phyloP scores from a whole-genome alignment of 2,888 invertebrate species.

The Agriopis aurantiaria region DNA sequence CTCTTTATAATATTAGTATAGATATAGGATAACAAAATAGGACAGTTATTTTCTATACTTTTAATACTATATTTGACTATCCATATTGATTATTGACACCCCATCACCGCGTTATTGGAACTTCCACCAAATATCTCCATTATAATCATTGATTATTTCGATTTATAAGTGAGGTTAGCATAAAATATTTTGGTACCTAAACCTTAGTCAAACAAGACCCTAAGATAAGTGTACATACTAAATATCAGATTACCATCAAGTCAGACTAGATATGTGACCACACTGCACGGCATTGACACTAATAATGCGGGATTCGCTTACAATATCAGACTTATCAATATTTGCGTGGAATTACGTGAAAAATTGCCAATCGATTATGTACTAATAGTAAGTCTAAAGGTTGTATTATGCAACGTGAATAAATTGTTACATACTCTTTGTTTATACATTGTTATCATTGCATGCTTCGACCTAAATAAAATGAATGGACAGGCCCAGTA shows the following conservation, averaged over 20 bases:
- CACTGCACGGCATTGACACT: constrained; percentile 79
- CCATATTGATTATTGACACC: too few relatives aligned
- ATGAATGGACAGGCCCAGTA: too few relatives aligned
- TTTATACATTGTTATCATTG: background rate
- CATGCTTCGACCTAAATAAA: too few relatives aligned
- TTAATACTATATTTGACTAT: too few relatives aligned
- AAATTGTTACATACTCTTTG: constrained; percentile 6
- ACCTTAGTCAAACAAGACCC: constrained; percentile 5
- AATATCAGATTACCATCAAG: constrained; percentile 72
- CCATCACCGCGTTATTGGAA: background rate
- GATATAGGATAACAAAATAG: too few relatives aligned
- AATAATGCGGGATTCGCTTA: constrained; percentile 59
- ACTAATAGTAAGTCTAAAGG: constrained; percentile 10
- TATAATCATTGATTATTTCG: too few relatives aligned
- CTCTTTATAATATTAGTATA: too few relatives aligned
- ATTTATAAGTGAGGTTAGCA: too few relatives aligned
- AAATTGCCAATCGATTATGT: constrained; percentile 32
- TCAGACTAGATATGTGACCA: constrained; percentile 70
- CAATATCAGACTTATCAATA: constrained; percentile 37
- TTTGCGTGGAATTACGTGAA: constrained; percentile 32
- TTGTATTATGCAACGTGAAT: constrained; percentile 4
- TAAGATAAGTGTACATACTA: constrained; percentile 29
- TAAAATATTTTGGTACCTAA: background rate
- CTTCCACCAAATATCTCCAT: background rate
- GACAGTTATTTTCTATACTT: too few relatives aligned